Base-by-base conservation (phyloP, 2,797 vertebrate species). In the Aplochiton taeniatus region DNA sequence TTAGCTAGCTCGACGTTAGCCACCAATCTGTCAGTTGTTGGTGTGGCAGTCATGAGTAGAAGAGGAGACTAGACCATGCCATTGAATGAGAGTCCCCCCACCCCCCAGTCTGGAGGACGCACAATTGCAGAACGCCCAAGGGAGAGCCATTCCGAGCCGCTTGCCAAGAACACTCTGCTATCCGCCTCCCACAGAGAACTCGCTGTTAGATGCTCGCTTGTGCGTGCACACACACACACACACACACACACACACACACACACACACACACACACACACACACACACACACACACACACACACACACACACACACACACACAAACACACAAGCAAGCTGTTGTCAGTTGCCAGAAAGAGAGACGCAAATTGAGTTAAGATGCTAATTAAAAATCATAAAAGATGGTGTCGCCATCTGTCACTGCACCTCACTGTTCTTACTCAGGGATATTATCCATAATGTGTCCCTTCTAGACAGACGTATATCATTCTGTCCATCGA, bases 161-260 rank as follows among this genome's bases (percentile, higher is more conserved):
- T 1, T 75, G 85, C 87, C 89, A 90, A 83, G 82, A 84, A 85
- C 87, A 80, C 83, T 83, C 76, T 73, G 80, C 82, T 59, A 55
- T 83, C 79, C 72, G 75, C 81, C 82, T 83, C 87, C 81, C 81
- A 82, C 83, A 73, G 76, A 84, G 82, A 82, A 85, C 85, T 88
- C 86, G 83, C 85, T 3, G 31, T 84, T 63, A 78, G 87, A 9
- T 9, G 13, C 58, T 5, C 17, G 49, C 46, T 16, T 11, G n/a
- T n/a, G n/a, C n/a, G n/a, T n/a, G n/a, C n/a, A 52, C 47, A 41
- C 48, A 52, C 1, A 9, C 56, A 52, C 80, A 51, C 51, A 58
- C 46, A n/a, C 41, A 31, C 58, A 67, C 13, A 9, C 50, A 18
- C 13, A 42, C 55, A 18, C 48, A 43, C 31, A 11, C 19, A 17